Evolutionary conservation across 2,113 vertebrate genomes (phyloP), one percentile per base, ranked within the genome.

Genomic region (Ceyx cyanopectus): DNA sequence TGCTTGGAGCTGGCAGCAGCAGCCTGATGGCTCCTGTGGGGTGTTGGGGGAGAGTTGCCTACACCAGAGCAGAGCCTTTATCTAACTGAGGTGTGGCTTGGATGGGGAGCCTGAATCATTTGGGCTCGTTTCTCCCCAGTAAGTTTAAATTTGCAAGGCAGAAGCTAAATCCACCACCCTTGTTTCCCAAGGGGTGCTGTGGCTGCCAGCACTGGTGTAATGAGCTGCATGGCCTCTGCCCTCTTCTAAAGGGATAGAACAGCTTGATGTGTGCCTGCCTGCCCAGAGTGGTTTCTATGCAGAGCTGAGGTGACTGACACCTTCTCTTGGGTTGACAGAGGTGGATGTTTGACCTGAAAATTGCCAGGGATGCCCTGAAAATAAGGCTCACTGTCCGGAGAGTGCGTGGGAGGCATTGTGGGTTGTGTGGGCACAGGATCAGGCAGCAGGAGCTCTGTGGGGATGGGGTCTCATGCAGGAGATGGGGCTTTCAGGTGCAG

Each of bases 1-100:
- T 95, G 81, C 69, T 23, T 9, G 22, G 82, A 32, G 82, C 76
- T 19, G 51, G 65, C 58, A 85, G 75, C 18, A 19, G 77, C 80
- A 91, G 69, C 76, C 77, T 89, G 69, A 51, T 92, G 83, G 74
- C 73, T 96, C 74, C 93, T 76, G 66, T 23, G 37, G 85, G 70
- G 23, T 87, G 46, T 3, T 1, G 7, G 73, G 70, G 78, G 63
- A 63, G 72, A 91, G 50, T 22, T 60, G 62, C 40, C 68, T 63
- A 23, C 0, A 0, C 46, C 53, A 26, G 45, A 41, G 34, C 6
- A 3, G 73, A 86, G 26, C 54, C 46, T 69, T 90, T 85, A 29
- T 30, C 21, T 57, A 26, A n/a, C 0, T 0, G 70, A 56, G 58
- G 21, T 72, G n/a, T 46, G 54, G 23, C 58, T 63, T 5, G 15